These are phyloP conservation scores for Eupelmus urozonus DNA, from an alignment of 2,888 invertebrate species.

Conservation along the genomic window DNA sequence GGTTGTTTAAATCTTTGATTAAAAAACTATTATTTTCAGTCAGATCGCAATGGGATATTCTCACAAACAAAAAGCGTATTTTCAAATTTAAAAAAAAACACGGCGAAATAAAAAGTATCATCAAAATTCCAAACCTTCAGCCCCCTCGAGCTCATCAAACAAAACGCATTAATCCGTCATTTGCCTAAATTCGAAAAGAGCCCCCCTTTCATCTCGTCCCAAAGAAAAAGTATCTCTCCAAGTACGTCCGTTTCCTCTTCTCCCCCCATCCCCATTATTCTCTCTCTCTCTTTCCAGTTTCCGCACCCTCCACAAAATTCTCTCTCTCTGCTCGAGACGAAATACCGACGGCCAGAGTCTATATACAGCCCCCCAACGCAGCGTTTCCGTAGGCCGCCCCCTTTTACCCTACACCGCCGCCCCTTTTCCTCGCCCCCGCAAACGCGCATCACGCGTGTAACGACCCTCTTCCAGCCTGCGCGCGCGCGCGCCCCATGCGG, in stretches of 20 bases:
- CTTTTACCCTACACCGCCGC: constrained; percentile 51
- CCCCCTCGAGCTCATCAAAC: too few relatives aligned
- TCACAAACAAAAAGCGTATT: too few relatives aligned
- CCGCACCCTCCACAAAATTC: constrained; percentile 12
- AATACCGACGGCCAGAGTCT: background rate
- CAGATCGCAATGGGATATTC: too few relatives aligned
- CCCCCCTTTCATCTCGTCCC: background rate
- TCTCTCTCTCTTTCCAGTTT: constrained; percentile 8
- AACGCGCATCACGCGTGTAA: background rate
- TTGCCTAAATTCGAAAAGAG: background rate
- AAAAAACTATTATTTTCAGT: too few relatives aligned
- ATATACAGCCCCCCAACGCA: constrained; percentile 14
- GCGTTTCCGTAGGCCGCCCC: constrained; percentile 57
- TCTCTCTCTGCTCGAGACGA: background rate
- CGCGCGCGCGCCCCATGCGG: too few relatives aligned
- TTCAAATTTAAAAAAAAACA: too few relatives aligned
- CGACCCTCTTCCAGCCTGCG: too few relatives aligned
- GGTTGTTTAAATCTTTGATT: too few relatives aligned
- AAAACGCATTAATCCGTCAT: background rate
- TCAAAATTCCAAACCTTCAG: too few relatives aligned
- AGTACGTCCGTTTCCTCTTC: constrained; percentile 23
- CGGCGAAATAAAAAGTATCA: too few relatives aligned
- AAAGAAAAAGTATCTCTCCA: constrained; percentile 1
- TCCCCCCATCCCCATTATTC: constrained; percentile 52
- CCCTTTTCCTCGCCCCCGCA: constrained; percentile 59